Evolutionary conservation across 2,797 vertebrate genomes (phyloP).

Genomic region (Prionace glauca): DNA sequence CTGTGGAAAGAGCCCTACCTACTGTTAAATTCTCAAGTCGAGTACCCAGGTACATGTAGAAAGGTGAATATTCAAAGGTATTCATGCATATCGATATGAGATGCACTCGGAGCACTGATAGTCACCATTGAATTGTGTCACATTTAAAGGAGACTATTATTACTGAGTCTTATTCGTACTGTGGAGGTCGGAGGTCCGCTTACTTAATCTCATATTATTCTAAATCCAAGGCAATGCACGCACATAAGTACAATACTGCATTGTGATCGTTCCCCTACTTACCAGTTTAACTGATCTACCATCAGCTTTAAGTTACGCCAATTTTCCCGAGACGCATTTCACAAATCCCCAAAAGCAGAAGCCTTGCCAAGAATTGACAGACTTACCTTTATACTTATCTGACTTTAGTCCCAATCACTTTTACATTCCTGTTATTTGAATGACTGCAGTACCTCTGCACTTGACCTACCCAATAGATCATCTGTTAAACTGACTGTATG

Average conservation of each 20-base stretch:
- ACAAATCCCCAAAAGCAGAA: neutral
- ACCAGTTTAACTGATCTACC: constrained; percentile 10
- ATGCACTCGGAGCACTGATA: neutral
- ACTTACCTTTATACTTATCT: neutral
- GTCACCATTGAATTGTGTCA: neutral
- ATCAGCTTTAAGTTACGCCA: neutral
- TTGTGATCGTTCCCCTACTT: neutral
- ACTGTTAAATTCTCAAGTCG: neutral
- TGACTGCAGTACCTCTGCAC: neutral
- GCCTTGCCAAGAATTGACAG: constrained; percentile 18
- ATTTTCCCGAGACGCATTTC: neutral
- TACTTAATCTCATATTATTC: neutral
- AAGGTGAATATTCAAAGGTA: neutral
- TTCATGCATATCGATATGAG: neutral
- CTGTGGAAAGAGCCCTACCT: neutral
- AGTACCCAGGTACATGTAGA: neutral
- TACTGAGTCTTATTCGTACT: neutral
- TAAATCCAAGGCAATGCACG: neutral
- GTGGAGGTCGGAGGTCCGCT: neutral
- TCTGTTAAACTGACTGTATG: neutral
- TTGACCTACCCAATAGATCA: neutral
- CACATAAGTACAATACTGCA: neutral
- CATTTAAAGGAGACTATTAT: neutral
- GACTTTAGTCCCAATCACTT: neutral
- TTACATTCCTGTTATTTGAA: neutral